phyloP scores from a whole-genome alignment of 2,888 invertebrate species.

The Lepidochitona cinerea region DNA sequence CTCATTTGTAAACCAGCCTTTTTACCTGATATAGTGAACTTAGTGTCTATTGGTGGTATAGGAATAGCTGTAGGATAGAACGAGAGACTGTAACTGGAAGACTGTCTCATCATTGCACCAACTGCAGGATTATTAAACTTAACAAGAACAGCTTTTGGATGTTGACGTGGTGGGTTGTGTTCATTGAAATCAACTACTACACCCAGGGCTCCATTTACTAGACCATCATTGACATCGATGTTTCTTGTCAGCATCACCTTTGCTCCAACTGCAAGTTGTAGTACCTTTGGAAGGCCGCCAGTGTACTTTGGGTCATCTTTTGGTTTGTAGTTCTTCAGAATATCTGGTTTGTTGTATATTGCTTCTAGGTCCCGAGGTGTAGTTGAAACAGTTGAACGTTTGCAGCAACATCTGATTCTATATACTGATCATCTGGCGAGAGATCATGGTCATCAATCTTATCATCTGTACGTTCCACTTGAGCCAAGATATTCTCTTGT shows the following conservation, averaged over 20 bases:
- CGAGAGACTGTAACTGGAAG: too few relatives aligned
- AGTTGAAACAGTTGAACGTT: neutral
- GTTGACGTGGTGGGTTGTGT: too few relatives aligned
- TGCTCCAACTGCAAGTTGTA: conserved; percentile 15
- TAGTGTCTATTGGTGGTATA: too few relatives aligned
- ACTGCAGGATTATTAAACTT: too few relatives aligned
- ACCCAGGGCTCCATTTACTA: conserved; percentile 32
- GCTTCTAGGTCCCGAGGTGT: conserved; percentile 8
- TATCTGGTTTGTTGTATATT: conserved; percentile 19
- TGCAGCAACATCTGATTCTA: neutral
- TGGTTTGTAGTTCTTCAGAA: conserved; percentile 8
- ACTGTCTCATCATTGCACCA: too few relatives aligned
- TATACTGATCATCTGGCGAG: neutral
- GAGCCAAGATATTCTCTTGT: neutral
- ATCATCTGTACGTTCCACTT: neutral
- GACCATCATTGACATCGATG: conserved; percentile 32
- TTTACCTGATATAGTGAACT: too few relatives aligned
- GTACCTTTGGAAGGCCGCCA: conserved; percentile 8
- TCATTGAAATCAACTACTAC: too few relatives aligned
- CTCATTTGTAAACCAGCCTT: too few relatives aligned
- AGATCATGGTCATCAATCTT: neutral
- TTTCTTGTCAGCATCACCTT: conserved; percentile 30
- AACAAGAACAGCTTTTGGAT: too few relatives aligned
- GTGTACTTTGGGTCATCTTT: conserved; percentile 13
- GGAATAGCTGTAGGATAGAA: too few relatives aligned